A percentile compares a stretch with the other conserved stretches of the same genome.
Conservation (phyloP, 2,888 invertebrate genomes). For the Lasius fuliginosus region DNA sequence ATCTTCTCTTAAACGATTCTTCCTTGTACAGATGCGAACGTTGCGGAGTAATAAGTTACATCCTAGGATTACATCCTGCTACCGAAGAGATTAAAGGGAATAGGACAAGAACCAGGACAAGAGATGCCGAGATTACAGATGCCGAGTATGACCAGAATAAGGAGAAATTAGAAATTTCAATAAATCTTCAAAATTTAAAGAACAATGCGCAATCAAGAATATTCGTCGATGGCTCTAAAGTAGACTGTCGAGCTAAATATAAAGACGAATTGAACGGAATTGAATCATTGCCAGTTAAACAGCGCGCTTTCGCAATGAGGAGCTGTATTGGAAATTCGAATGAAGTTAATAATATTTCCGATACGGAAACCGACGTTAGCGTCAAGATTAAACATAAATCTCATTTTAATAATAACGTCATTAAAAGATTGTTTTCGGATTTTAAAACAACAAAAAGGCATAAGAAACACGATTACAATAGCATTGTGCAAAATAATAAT, state of each 20-base stretch:
- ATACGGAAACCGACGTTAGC: background rate
- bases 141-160: conserved; percentile 16
- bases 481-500: background rate
- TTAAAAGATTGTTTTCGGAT: background rate
- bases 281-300: background rate
- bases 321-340: background rate
- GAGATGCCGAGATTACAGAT: conserved; percentile 10
- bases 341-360: background rate
- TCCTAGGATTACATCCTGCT: background rate
- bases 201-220: background rate
- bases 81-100: conserved; percentile 1
- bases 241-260: background rate
- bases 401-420: background rate
- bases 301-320: conserved; percentile 3
- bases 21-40: conserved; percentile 73
- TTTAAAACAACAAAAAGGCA: background rate
- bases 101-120: background rate
- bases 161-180: background rate
- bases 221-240: background rate
- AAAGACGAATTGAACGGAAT: background rate
- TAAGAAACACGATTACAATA: background rate
- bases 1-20: conserved; percentile 64
- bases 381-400: background rate
- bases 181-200: background rate
- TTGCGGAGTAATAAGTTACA: conserved; percentile 75